A percentile compares a stretch with the other conserved stretches of the same genome.
Evolutionary conservation across 92 coral and sea anemone species (phyloP).

Genomic region (Phymanthus crucifer): DNA sequence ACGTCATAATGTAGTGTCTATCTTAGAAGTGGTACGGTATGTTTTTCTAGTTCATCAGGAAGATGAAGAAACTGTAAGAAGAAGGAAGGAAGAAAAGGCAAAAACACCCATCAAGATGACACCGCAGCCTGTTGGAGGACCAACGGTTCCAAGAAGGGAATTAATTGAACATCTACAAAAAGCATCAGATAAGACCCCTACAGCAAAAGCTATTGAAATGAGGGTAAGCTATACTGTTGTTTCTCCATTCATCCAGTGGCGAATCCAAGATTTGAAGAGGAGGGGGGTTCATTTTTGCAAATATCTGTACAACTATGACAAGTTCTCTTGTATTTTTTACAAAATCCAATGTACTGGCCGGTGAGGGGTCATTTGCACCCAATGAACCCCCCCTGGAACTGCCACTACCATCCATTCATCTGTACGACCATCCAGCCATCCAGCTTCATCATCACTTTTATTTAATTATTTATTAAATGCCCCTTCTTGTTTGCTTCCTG

Average conservation of each 20-base stretch:
- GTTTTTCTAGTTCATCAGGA: conserved; percentile 2
- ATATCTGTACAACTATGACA: too few relatives aligned
- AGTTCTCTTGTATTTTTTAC: too few relatives aligned
- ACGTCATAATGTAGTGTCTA: too few relatives aligned
- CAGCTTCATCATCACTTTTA: not conserved
- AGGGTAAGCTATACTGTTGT: conserved; percentile 6
- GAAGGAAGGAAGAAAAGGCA: conserved; percentile 23
- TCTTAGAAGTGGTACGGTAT: too few relatives aligned
- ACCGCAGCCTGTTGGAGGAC: conserved; percentile 29
- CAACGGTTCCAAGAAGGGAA: not conserved
- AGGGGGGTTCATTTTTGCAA: too few relatives aligned
- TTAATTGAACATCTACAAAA: conserved; percentile 17
- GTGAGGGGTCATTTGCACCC: too few relatives aligned
- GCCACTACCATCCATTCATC: not conserved
- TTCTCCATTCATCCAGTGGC: too few relatives aligned
- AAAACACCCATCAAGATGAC: conserved; percentile 24
- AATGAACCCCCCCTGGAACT: too few relatives aligned
- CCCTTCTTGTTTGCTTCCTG: too few relatives aligned
- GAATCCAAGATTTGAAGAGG: too few relatives aligned
- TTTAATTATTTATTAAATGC: too few relatives aligned
- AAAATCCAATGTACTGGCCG: too few relatives aligned
- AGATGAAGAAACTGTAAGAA: conserved; percentile 26
- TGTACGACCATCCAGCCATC: not conserved
- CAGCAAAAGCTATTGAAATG: conserved; percentile 34
- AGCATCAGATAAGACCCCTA: conserved; percentile 17